Evolutionary conservation across 2,113 vertebrate species (phyloP).

Genomic region (Barnardius zonarius): DNA sequence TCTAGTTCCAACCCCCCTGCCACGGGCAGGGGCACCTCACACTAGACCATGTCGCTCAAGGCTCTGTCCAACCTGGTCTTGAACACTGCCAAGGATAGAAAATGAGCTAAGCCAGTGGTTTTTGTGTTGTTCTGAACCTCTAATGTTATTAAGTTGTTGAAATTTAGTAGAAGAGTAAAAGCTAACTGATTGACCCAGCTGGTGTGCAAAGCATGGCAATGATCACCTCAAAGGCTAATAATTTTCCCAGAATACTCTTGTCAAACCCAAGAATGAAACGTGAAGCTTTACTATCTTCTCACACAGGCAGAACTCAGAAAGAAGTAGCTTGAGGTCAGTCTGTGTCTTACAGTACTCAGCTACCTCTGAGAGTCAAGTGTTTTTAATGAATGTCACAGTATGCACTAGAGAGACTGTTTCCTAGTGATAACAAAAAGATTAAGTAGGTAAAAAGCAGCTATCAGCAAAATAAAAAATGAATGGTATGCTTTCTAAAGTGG

Average conservation of each 20-base stretch:
- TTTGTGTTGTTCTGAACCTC: background rate
- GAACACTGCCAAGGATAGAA: background rate
- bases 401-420: background rate
- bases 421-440: background rate
- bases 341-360: background rate
- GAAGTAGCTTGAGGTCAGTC: background rate
- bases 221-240: background rate
- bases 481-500: background rate
- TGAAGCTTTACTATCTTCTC: background rate
- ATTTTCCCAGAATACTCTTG: background rate
- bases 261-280: background rate
- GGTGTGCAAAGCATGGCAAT: background rate
- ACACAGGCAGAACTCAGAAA: background rate
- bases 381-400: background rate
- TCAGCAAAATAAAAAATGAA: background rate
- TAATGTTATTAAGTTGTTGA: background rate
- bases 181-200: background rate
- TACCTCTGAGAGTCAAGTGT: background rate
- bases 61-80: background rate
- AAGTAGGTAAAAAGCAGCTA: background rate
- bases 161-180: background rate
- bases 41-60: background rate
- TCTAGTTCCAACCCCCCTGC: background rate
- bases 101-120: background rate
- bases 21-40: background rate